A percentile compares a stretch with the other conserved stretches of the same genome.
Evolutionary conservation across 2,888 invertebrate species (phyloP).

Genomic region (Argyresthia goedartella): DNA sequence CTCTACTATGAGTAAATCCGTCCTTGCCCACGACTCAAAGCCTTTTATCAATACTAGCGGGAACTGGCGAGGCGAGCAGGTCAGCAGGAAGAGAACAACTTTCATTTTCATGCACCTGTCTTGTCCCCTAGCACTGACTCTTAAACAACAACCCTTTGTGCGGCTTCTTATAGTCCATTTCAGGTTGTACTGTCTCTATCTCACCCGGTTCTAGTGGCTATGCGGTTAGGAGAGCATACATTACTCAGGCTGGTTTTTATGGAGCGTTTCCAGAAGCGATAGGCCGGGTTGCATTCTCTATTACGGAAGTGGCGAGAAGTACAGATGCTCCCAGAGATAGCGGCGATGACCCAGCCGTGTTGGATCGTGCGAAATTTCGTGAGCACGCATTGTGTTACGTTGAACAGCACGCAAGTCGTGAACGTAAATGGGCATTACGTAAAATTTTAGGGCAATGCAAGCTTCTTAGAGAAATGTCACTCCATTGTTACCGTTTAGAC

Average conservation of each 20-base stretch:
- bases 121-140: slow-evolving; percentile 43
- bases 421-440: slow-evolving; percentile 49
- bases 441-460: slow-evolving; percentile 17
- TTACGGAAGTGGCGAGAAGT: not conserved
- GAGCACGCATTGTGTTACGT: slow-evolving; percentile 35
- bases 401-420: slow-evolving; percentile 35
- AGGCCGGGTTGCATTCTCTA: not conserved
- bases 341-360: slow-evolving; percentile 7
- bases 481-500: not conserved
- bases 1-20: slow-evolving; percentile 5
- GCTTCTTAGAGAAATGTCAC: not conserved
- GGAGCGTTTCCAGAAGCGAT: not conserved
- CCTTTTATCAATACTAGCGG: slow-evolving; percentile 24
- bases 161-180: slow-evolving; percentile 14
- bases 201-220: not conserved
- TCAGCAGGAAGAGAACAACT: slow-evolving; percentile 66
- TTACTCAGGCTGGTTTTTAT: not conserved
- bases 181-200: not conserved
- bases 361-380: slow-evolving; percentile 41
- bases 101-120: slow-evolving; percentile 69
- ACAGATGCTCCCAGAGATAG: not conserved
- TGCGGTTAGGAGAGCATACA: not conserved
- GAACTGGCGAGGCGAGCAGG: slow-evolving; percentile 1
- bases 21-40: slow-evolving; percentile 24
- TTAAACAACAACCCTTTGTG: slow-evolving; percentile 21